These are phyloP conservation scores for Drosophila parvula DNA, from an alignment of 1,140 invertebrate species.

Conservation along the genomic window DNA sequence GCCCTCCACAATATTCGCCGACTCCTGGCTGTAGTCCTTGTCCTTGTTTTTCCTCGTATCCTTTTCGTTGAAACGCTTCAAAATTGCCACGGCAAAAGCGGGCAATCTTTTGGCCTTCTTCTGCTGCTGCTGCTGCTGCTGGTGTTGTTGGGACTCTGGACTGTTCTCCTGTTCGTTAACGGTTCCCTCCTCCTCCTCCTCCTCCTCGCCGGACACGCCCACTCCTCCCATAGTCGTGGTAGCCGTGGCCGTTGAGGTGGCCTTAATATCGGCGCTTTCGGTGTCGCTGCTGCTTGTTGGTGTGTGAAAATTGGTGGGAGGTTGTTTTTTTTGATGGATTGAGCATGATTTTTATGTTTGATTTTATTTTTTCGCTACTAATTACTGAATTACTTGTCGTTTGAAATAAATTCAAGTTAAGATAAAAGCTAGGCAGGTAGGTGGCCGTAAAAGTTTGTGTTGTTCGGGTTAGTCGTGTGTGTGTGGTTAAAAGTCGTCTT, in stretches of 20 bases:
- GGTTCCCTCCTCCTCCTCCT: slow-evolving; percentile 19
- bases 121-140: slow-evolving; percentile 22
- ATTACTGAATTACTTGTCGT: slow-evolving; percentile 58
- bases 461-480: slow-evolving; percentile 25
- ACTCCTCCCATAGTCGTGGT: slow-evolving; percentile 58
- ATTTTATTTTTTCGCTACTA: slow-evolving; percentile 51
- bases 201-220: slow-evolving; percentile 42
- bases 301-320: slow-evolving; percentile 51
- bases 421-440: slow-evolving; percentile 8
- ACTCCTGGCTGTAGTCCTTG: slow-evolving; percentile 73
- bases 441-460: slow-evolving; percentile 19
- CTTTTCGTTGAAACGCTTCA: slow-evolving; percentile 76
- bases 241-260: slow-evolving; percentile 69
- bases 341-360: slow-evolving; percentile 38
- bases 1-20: slow-evolving; percentile 42
- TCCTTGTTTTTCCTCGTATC: slow-evolving; percentile 54
- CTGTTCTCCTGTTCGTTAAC: slow-evolving; percentile 27
- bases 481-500: slow-evolving; percentile 19
- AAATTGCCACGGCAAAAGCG: slow-evolving; percentile 75
- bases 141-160: slow-evolving; percentile 26
- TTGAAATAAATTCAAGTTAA: slow-evolving; percentile 57
- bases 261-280: slow-evolving; percentile 85
- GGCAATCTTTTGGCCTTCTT: slow-evolving; percentile 73
- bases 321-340: slow-evolving; percentile 49
- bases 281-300: slow-evolving; percentile 85